phyloP scores from a whole-genome alignment of 2,888 invertebrate species.

The Caenorhabditis sp. region DNA sequence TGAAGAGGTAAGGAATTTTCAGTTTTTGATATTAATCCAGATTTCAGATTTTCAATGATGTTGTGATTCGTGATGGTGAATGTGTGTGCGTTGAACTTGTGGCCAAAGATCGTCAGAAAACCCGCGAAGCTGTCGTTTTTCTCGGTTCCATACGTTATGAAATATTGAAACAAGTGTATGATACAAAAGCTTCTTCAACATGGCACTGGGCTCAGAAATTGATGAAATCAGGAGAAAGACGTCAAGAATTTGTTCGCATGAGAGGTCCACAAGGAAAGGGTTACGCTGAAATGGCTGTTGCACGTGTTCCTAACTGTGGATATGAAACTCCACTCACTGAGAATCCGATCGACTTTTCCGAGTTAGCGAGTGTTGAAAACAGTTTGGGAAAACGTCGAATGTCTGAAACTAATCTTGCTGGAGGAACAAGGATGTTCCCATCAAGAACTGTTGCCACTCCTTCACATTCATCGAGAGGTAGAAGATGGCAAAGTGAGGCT shows the following conservation, averaged over 20 bases:
- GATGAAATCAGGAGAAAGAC: slow-evolving; percentile 73
- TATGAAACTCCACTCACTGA: slow-evolving; percentile 94
- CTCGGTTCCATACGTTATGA: slow-evolving; percentile 97
- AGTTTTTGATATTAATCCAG: too few relatives aligned
- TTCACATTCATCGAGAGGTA: slow-evolving; percentile 40
- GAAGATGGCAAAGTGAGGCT: slow-evolving; percentile 69
- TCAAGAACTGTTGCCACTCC: slow-evolving; percentile 39
- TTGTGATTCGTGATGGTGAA: slow-evolving; percentile 94
- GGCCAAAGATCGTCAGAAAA: slow-evolving; percentile 80
- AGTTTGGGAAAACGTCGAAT: slow-evolving; percentile 60
- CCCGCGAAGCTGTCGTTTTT: slow-evolving; percentile 88
- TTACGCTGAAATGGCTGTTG: slow-evolving; percentile 91
- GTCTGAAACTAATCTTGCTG: slow-evolving; percentile 69
- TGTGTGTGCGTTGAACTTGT: slow-evolving; percentile 98
- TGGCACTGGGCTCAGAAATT: slow-evolving; percentile 71
- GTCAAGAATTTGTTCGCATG: slow-evolving; percentile 97
- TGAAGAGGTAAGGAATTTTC: slow-evolving; percentile 80
- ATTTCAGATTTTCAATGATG: slow-evolving; percentile 87
- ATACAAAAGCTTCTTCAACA: slow-evolving; percentile 62
- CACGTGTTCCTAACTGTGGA: slow-evolving; percentile 78
- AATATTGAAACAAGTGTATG: slow-evolving; percentile 82
- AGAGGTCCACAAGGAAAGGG: slow-evolving; percentile 90
- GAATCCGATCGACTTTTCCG: slow-evolving; percentile 67
- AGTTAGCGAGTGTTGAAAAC: slow-evolving; percentile 53
- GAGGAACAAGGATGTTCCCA: slow-evolving; percentile 38